Percentiles rank a stretch among this genome's conserved stretches.
phyloP scores from a whole-genome alignment of 1,140 invertebrate genomes.

The Sinonovacula constricta region DNA sequence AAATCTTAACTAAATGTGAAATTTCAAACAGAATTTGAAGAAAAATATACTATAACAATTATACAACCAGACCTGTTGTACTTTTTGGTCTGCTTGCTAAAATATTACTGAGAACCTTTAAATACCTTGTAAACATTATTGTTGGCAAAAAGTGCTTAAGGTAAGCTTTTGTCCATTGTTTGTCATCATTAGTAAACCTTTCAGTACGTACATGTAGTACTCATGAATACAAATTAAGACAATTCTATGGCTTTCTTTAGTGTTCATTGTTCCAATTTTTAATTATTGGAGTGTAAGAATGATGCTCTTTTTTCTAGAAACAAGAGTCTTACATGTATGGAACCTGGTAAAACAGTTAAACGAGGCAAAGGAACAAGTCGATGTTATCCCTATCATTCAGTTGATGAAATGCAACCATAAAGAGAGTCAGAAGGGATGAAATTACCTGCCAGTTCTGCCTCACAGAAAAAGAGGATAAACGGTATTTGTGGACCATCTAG shows the following conservation, averaged over 20 bases:
- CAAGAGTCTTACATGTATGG: conserved; percentile 17
- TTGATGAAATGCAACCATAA: background rate
- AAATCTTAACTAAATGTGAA: background rate
- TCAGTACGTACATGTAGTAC: too few relatives aligned
- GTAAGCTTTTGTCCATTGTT: too few relatives aligned
- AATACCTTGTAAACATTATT: too few relatives aligned
- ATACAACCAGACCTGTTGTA: too few relatives aligned
- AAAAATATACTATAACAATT: too few relatives aligned
- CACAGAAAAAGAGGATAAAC: background rate
- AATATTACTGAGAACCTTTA: too few relatives aligned
- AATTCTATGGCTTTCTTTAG: background rate
- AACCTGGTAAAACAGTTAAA: conserved; percentile 21
- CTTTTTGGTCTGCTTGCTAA: too few relatives aligned
- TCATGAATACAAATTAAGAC: too few relatives aligned
- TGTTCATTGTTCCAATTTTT: background rate
- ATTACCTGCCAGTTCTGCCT: background rate
- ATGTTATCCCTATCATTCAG: conserved; percentile 19
- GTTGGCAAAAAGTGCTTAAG: too few relatives aligned
- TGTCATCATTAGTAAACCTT: too few relatives aligned
- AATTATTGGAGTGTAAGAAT: background rate
- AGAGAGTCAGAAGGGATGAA: background rate
- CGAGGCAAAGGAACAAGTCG: conserved; percentile 29
- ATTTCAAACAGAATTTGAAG: background rate
- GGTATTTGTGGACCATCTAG: background rate
- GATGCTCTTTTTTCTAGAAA: background rate